Evolutionary conservation across 37 sponge, comb jelly and placozoan species (phyloP).

Genomic region (Ephydatia muelleri): DNA sequence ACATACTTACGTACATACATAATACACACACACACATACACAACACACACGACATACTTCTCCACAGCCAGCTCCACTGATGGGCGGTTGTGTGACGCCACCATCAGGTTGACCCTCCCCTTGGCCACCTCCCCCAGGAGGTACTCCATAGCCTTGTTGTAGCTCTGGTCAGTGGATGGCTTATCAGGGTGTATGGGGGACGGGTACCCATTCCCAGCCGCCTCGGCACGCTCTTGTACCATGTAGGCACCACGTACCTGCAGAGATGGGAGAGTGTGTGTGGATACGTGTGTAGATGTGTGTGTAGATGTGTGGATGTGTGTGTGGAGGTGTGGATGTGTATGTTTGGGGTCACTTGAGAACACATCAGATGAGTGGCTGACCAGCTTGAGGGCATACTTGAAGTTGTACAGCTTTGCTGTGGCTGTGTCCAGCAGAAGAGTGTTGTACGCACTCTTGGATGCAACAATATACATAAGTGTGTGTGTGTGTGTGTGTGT

Average conservation of each 20-base stretch:
- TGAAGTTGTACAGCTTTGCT: slow-evolving; percentile 39
- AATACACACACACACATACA: too few relatives aligned
- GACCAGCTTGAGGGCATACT: slow-evolving; percentile 78
- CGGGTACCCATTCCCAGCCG: slow-evolving; percentile 22
- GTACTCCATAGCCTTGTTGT: slow-evolving; percentile 46
- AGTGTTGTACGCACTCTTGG: slow-evolving; percentile 41
- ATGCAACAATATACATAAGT: too few relatives aligned
- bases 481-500: too few relatives aligned
- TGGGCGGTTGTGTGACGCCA: slow-evolving; percentile 78
- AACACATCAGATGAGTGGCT: slow-evolving; percentile 4
- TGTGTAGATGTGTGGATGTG: too few relatives aligned
- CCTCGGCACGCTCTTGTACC: slow-evolving; percentile 74
- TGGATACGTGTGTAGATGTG: too few relatives aligned
- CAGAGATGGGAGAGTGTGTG: too few relatives aligned
- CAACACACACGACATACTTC: slow-evolving; percentile 10
- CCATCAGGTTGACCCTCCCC: slow-evolving; percentile 36
- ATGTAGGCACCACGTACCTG: background rate
- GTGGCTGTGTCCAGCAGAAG: slow-evolving; percentile 43
- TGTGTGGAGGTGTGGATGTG: too few relatives aligned
- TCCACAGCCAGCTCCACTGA: slow-evolving; percentile 53
- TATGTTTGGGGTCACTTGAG: background rate
- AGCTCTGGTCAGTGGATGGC: slow-evolving; percentile 66
- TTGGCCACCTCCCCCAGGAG: slow-evolving; percentile 24
- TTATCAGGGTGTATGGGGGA: slow-evolving; percentile 73
- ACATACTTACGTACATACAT: too few relatives aligned